Evolutionary conservation across 2,888 invertebrate genomes (phyloP), one percentile per base, ranked within the genome.

Genomic region (Andrena minutula): DNA sequence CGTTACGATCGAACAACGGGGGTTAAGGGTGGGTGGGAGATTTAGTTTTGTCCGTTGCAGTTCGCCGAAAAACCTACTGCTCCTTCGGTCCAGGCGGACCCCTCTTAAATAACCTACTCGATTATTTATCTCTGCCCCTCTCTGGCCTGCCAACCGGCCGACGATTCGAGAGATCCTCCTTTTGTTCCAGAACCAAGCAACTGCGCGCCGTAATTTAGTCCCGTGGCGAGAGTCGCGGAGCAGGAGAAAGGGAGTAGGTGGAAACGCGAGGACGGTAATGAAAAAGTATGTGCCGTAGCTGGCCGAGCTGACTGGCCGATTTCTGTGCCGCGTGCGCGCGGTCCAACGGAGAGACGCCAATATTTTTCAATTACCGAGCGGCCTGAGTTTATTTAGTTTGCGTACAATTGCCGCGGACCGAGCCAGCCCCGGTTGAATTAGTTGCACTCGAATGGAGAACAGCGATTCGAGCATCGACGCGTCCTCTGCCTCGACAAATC

Each of bases 331-430:
- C 75, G 70, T 35, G 58, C 53, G 60, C 26, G 69, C n/a, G 60
- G 35, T 35, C 26, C 10, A 65, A 76, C 77, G 51, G 32, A 49
- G 74, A 68, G 75, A 32, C 76, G 75, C 69, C 79, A 65, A 86
- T 86, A 88, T 88, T 81, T 88, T 88, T 85, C 85, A 88, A 88
- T 88, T 88, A 88, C 84, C 73, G 66, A 20, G 16, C 49, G 51
- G 23, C 53, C 41, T 12, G 49, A 16, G 77, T 80, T 84, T 75
- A 83, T 85, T 75, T 78, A 61, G 64, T 74, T 81, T 83, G 56
- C 68, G 65, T 78, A 68, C 66, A 58, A 65, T 79, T 71, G 61
- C 32, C 16, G 20, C 74, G 23, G 56, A 26, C 60, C 49, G 30
- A 10, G 10, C 1, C 68, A 32, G 68, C 47, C n/a, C 51, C 49